phyloP scores from a whole-genome alignment of 2,797 vertebrate genomes.

The Ibycter americanus region DNA sequence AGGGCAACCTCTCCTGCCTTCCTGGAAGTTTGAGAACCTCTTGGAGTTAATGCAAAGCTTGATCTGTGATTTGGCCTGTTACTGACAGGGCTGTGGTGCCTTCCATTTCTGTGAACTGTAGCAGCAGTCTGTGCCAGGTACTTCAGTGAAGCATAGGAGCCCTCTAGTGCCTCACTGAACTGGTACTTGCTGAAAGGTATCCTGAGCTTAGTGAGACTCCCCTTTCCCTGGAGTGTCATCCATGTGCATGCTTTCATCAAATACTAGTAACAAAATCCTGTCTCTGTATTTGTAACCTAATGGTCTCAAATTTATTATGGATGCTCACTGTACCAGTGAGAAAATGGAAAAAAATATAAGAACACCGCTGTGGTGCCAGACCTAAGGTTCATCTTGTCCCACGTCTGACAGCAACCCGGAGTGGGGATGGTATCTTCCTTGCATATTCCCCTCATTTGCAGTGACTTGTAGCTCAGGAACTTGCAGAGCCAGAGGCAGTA shows the following conservation, averaged over 20 bases:
- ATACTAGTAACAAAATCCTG: background rate
- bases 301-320: background rate
- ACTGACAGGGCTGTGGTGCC: background rate
- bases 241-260: background rate
- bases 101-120: background rate
- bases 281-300: background rate
- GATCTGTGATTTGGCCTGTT: background rate
- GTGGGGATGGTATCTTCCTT: background rate
- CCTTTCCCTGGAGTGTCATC: background rate
- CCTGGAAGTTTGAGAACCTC: background rate
- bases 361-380: background rate
- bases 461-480: background rate
- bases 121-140: background rate
- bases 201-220: background rate
- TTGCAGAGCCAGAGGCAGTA: background rate
- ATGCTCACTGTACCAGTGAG: background rate
- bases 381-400: background rate
- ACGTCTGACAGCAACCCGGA: background rate
- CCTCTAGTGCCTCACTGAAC: conserved; percentile 37
- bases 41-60: background rate
- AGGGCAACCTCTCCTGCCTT: background rate
- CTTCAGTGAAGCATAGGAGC: background rate
- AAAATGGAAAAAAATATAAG: background rate
- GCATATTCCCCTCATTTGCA: background rate
- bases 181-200: background rate